Percentiles rank a stretch among this genome's conserved stretches.
Evolutionary conservation across 2,888 invertebrate genomes (phyloP).

Genomic region (Hipparchia sbordonii): DNA sequence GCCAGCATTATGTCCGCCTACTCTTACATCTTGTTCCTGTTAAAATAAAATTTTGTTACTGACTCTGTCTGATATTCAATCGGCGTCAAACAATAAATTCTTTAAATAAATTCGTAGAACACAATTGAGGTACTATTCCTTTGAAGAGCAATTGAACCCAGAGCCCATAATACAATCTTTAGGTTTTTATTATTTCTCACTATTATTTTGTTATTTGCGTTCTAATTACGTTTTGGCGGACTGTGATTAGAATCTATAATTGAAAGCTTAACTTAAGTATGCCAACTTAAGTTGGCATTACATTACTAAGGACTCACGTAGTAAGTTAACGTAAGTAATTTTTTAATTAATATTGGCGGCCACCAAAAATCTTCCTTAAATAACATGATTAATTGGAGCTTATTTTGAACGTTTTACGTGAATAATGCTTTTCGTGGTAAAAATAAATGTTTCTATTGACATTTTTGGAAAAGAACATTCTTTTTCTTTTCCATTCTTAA

Average conservation of each 20-base stretch:
- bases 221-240: constrained; percentile 47
- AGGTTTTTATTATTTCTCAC: constrained; percentile 35
- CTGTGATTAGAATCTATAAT: constrained; percentile 54
- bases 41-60: background rate
- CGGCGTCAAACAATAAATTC: too few relatives aligned
- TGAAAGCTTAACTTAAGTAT: too few relatives aligned
- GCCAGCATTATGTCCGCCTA: constrained; percentile 53
- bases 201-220: constrained; percentile 45
- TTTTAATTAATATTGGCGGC: constrained; percentile 27
- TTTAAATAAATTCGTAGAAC: background rate
- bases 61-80: too few relatives aligned
- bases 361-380: constrained; percentile 3
- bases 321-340: constrained; percentile 7
- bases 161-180: constrained; percentile 21
- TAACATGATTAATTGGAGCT: constrained; percentile 6
- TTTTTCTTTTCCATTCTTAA: too few relatives aligned
- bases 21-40: constrained; percentile 65
- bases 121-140: background rate
- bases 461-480: too few relatives aligned
- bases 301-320: constrained; percentile 25
- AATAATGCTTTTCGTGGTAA: background rate
- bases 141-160: background rate
- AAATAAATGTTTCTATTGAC: too few relatives aligned
- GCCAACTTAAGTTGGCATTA: constrained; percentile 63
- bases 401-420: background rate